Percentiles rank a stretch among this genome's conserved stretches.
Evolutionary conservation across 2,113 vertebrate genomes (phyloP).

Genomic region (Corynorhinus townsendii): DNA sequence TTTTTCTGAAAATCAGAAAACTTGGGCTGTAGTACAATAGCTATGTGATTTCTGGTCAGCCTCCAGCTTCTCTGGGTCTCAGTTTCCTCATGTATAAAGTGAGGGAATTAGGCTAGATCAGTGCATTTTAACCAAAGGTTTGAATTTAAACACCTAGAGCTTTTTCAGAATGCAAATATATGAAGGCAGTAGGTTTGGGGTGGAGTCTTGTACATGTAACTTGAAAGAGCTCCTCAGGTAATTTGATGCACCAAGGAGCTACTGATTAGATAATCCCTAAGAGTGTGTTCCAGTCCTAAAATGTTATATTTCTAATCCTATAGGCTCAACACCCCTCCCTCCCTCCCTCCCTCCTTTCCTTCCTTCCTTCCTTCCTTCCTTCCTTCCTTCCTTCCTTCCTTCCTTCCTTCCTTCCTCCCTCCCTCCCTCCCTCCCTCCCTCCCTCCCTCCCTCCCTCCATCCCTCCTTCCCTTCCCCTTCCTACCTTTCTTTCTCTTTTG

Average conservation of each 20-base stretch:
- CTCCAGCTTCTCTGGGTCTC: neutral
- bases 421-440: too few species aligned
- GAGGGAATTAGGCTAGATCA: neutral
- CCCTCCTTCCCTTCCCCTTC: too few species aligned
- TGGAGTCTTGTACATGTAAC: neutral
- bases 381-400: neutral
- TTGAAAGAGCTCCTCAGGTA: neutral
- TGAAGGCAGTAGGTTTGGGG: neutral
- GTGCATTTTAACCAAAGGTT: neutral
- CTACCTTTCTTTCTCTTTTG: rapidly evolving
- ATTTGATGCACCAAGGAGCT: neutral
- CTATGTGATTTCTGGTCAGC: neutral
- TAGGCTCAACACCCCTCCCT: neutral
- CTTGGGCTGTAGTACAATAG: neutral
- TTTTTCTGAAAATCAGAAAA: conserved; percentile 17
- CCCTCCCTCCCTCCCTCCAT: too few species aligned
- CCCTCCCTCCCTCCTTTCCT: neutral
- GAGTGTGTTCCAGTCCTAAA: neutral
- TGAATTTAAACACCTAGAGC: neutral
- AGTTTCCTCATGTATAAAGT: neutral
- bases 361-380: neutral
- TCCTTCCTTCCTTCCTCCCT: neutral
- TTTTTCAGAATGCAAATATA: neutral
- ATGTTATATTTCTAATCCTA: neutral
- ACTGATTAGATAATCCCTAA: neutral